Conservation (phyloP, 1,140 invertebrate species). For the Cyclargus thomasi region DNA sequence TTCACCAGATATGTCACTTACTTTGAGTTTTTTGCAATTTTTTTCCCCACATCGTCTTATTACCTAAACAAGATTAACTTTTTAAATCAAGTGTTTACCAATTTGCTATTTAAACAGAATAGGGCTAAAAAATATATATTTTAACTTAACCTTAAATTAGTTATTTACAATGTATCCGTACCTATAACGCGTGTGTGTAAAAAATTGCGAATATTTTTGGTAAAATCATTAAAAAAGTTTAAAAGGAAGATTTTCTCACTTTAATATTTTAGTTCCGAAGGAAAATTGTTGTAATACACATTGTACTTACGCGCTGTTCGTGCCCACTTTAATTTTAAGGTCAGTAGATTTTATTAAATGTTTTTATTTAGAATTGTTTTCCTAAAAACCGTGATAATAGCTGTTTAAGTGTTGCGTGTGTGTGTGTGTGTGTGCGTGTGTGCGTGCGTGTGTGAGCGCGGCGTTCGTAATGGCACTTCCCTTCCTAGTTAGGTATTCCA, state of each 20-base stretch:
- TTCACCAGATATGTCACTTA: neutral
- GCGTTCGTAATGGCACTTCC: constrained; percentile 62
- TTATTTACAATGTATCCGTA: too few relatives aligned
- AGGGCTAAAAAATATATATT: too few relatives aligned
- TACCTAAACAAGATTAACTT: too few relatives aligned
- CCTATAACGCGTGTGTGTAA: neutral
- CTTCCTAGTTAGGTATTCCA: constrained; percentile 46
- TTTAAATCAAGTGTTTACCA: too few relatives aligned
- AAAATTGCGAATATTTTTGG: neutral
- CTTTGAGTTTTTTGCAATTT: neutral
- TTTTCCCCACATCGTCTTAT: neutral
- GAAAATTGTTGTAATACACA: neutral
- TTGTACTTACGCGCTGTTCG: constrained; percentile 25
- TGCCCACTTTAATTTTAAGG: constrained; percentile 62
- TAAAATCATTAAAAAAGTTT: neutral
- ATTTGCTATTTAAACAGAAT: too few relatives aligned
- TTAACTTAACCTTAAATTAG: too few relatives aligned
- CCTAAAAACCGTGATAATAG: constrained; percentile 70
- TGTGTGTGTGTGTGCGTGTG: constrained; percentile 51
- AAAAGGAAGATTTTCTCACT: neutral
- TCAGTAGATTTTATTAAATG: constrained; percentile 62
- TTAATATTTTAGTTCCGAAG: neutral
- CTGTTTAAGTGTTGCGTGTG: constrained; percentile 55
- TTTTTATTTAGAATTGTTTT: constrained; percentile 58
- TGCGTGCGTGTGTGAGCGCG: constrained; percentile 55